Base-by-base conservation (phyloP, 37 sponge, comb jelly and placozoan species). In the Geodia barretti region DNA sequence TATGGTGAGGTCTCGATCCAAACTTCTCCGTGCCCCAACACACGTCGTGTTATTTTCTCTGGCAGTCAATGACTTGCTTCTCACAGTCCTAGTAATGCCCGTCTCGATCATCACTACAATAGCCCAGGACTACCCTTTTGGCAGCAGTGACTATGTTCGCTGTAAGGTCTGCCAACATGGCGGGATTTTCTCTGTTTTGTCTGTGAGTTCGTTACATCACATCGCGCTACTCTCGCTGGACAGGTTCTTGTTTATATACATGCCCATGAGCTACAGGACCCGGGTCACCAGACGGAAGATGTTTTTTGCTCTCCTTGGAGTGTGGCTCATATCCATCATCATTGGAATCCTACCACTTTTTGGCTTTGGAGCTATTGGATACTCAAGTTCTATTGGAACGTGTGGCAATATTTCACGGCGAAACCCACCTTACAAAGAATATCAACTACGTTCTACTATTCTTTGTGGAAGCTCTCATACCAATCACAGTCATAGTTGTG, bases 361-460 rank as follows among this genome's bases (percentile, higher is more conserved):
- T 83, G 89, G 76, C 26, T 70, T 89, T 78, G 89, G 89, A 25
- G 74, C 77, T 29, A 72, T 83, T 28, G 75, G 78, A 38, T 83
- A 75, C 62, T 75, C 78, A 40, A 41, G 75, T 20, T 25, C 36
- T 14, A 4, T 83, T 0, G 79, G 79, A 1, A 29, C 43, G 1
- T 89, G 89, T 66, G 33, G 26, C 2, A 36, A 35, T 54, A 25
- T 47, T 54, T 20, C 19, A 39, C 34, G 63, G 37, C 17, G 35
- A 59, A 24, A 76, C 76, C 7, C 62, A 1, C 35, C 5, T 61
- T 28, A 32, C 63, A 26, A 59, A 37, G 20, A 85, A 77, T 54
- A 54, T 78, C 62, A 63, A 72, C 70, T 89, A 83, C 71, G 62
- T 89, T 30, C 39, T 73, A 5, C 63, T 89, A 28, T 2, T 79